These are phyloP conservation scores for Drosophila antonietae DNA, from an alignment of 2,888 invertebrate genomes.

Conservation along the genomic window DNA sequence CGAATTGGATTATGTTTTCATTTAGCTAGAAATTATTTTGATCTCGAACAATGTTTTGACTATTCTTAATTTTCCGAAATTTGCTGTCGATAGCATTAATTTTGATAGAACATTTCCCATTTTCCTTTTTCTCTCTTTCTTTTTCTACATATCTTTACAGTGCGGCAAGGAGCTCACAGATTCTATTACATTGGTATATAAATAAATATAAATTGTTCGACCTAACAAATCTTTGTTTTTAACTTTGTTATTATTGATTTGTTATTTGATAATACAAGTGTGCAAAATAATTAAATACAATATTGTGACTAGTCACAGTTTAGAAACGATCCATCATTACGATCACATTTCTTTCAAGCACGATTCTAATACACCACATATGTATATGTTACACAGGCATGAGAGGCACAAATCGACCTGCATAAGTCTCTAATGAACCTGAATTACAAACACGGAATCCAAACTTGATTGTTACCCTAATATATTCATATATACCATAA, in stretches of 20 bases:
- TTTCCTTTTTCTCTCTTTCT: constrained; percentile 56
- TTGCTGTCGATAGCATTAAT: constrained; percentile 29
- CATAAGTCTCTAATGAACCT: background rate
- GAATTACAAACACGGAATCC: background rate
- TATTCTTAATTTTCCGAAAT: background rate
- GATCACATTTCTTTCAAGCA: constrained; percentile 23
- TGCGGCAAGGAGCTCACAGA: constrained; percentile 85
- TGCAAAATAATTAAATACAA: constrained; percentile 11
- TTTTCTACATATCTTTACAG: constrained; percentile 82
- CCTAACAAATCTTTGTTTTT: constrained; percentile 21
- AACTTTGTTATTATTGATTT: constrained; percentile 40
- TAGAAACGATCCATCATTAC: background rate
- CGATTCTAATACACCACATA: constrained; percentile 18
- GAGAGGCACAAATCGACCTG: constrained; percentile 2
- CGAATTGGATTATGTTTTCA: background rate
- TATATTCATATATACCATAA: background rate
- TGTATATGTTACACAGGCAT: constrained; percentile 1
- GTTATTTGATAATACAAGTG: constrained; percentile 26
- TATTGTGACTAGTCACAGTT: background rate
- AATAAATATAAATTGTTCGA: constrained; percentile 23
- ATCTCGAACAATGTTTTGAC: constrained; percentile 2
- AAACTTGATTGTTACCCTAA: background rate
- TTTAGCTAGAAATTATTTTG: background rate
- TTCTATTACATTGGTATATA: constrained; percentile 85
- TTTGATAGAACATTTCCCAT: constrained; percentile 50